Percentiles rank a stretch among this genome's conserved stretches.
phyloP scores from a whole-genome alignment of 2,888 invertebrate genomes.

The Harpagoxenus sublaevis region DNA sequence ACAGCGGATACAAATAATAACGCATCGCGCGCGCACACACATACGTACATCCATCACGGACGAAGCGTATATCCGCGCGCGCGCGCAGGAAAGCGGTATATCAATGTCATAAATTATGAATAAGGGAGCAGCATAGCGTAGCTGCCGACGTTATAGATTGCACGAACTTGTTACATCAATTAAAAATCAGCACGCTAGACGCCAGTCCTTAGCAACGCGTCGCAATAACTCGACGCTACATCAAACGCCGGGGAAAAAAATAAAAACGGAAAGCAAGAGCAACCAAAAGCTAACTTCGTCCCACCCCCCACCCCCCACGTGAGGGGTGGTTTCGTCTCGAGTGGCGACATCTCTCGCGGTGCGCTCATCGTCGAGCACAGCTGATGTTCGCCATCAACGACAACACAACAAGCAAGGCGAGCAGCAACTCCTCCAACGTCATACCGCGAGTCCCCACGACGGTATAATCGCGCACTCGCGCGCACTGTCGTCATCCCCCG shows the following conservation, averaged over 20 bases:
- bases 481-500: neutral
- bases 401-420: neutral
- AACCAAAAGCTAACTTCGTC: neutral
- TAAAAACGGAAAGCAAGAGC: neutral
- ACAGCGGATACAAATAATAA: slow-evolving; percentile 10
- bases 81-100: neutral
- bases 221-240: neutral
- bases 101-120: slow-evolving; percentile 43
- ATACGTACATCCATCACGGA: neutral
- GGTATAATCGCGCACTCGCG: neutral
- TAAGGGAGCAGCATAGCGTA: neutral
- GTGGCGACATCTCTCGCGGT: slow-evolving; percentile 70
- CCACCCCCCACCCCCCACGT: slow-evolving; percentile 7
- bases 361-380: slow-evolving; percentile 43
- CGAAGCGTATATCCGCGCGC: slow-evolving; percentile 5
- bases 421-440: neutral
- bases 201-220: neutral
- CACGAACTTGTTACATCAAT: slow-evolving; percentile 21
- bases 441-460: neutral
- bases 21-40: neutral
- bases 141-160: neutral
- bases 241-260: neutral
- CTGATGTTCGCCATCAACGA: slow-evolving; percentile 23
- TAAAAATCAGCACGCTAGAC: slow-evolving; percentile 18
- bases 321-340: slow-evolving; percentile 27